Conservation (phyloP, 2,113 vertebrate species). For the Calcarius ornatus region DNA sequence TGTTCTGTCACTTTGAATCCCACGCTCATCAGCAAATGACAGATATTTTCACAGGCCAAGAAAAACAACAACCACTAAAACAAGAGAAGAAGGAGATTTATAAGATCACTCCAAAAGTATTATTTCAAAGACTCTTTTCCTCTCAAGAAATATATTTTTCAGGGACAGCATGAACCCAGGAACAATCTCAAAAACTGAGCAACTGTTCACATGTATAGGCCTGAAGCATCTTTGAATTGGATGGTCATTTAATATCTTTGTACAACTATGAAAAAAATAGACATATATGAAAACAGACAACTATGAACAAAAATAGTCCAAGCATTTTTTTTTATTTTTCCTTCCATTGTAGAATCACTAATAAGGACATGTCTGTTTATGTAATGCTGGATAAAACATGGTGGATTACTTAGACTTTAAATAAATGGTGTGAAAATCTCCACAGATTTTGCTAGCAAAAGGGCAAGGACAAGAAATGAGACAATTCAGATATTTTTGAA, state of each 20-base stretch:
- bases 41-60: slow-evolving; percentile 53
- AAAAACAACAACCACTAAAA: slow-evolving; percentile 49
- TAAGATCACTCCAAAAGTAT: neutral
- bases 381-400: neutral
- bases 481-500: neutral
- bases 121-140: neutral
- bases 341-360: neutral
- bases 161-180: neutral
- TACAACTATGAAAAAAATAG: neutral
- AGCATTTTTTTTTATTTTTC: neutral
- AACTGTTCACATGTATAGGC: neutral
- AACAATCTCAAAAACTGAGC: neutral
- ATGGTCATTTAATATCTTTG: neutral
- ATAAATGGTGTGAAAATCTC: neutral
- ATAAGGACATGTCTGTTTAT: neutral
- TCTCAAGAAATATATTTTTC: neutral
- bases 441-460: neutral
- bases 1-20: slow-evolving; percentile 48
- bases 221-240: neutral
- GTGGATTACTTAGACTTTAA: neutral
- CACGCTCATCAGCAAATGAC: slow-evolving; percentile 43
- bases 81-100: neutral
- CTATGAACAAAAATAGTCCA: neutral
- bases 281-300: neutral
- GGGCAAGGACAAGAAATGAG: neutral